Evolutionary conservation across 2,888 invertebrate genomes (phyloP), one percentile per base, ranked within the genome.

Genomic region (Hemistola chrysoprasaria): DNA sequence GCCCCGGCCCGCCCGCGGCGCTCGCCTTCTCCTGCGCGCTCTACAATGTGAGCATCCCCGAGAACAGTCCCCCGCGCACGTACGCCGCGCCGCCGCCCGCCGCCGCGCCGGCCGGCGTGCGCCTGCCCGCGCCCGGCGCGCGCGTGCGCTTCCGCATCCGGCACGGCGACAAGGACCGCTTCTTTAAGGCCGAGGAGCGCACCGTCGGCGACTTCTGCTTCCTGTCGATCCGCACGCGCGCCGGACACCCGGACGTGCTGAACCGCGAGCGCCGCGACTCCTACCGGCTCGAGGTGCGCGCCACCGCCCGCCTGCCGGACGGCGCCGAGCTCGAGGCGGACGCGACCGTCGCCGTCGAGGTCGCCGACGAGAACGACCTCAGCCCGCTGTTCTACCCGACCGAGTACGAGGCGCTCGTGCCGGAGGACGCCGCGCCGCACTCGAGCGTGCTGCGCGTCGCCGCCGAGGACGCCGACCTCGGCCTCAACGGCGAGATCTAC

Each of bases 391-490:
- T 99, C 87, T 96, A 95, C 74, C 95, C 96, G 11, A 94, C 93
- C 31, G 94, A 95, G 56, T 98, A 98, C 82, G 94, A 94, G 66
- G 94, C 93, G 29, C 92, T 92, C n/a, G 93, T 98, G 25, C 92
- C 94, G 10, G 98, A 98, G 79, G 97, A 98, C 76, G 93, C 94
- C 43, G 93, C 96, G 6, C 85, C 97, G 41, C 96, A 98, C 79
- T 91, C 93, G 39, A 95, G 94, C 73, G 92, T 98, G 42, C 82
- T 94, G 22, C 92, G 91, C 65, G 95, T 96, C 33, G 89, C 93
- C 22, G 99, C 98, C 0, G 97, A 97, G 67, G 99, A 99, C 83
- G 98, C 99, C 2, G 99, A 99, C 78, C 90, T 96, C 22, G 99
- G 98, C 1, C 91, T 97, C 61, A 99, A 99, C 78, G 98, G 98